Evolutionary conservation across 2,797 vertebrate genomes (phyloP).

Genomic region (Ctenosaura bakeri): DNA sequence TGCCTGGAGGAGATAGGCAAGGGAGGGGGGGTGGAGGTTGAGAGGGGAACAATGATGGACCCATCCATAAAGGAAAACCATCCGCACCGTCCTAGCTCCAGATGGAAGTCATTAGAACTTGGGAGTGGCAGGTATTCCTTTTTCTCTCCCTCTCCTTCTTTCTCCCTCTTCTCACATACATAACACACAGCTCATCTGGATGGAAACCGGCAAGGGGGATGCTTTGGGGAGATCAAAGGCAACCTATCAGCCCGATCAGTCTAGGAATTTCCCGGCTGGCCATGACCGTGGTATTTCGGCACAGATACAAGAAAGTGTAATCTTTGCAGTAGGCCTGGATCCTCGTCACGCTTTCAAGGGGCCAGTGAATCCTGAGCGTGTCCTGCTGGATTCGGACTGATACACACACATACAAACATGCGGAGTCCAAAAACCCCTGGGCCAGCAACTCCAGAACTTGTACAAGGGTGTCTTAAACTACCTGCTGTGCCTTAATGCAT

Average conservation of each 20-base stretch:
- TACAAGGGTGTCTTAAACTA: conserved; percentile 46
- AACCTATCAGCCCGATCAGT: conserved; percentile 59
- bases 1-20: conserved; percentile 73
- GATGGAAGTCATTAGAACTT: conserved; percentile 78
- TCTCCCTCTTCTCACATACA: not conserved
- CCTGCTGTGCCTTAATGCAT: conserved; percentile 28
- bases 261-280: conserved; percentile 51
- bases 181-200: conserved; percentile 46
- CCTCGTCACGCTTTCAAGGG: conserved; percentile 20
- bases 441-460: conserved; percentile 37
- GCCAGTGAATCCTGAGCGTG: conserved; percentile 22
- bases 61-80: conserved; percentile 73
- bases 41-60: conserved; percentile 71
- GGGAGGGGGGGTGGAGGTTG: conserved; percentile 30
- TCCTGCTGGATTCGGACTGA: conserved; percentile 35
- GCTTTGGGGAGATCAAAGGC: conserved; percentile 57
- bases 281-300: conserved; percentile 52
- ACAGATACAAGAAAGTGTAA: conserved; percentile 27
- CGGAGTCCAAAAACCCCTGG: not conserved
- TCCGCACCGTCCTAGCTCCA: conserved; percentile 70
- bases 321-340: conserved; percentile 10
- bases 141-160: conserved; percentile 35
- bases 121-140: conserved; percentile 74
- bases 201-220: conserved; percentile 66
- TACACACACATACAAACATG: not conserved